These are phyloP conservation scores for Himalopsyche kuldschensis DNA, from an alignment of 2,888 invertebrate genomes.

Conservation along the genomic window DNA sequence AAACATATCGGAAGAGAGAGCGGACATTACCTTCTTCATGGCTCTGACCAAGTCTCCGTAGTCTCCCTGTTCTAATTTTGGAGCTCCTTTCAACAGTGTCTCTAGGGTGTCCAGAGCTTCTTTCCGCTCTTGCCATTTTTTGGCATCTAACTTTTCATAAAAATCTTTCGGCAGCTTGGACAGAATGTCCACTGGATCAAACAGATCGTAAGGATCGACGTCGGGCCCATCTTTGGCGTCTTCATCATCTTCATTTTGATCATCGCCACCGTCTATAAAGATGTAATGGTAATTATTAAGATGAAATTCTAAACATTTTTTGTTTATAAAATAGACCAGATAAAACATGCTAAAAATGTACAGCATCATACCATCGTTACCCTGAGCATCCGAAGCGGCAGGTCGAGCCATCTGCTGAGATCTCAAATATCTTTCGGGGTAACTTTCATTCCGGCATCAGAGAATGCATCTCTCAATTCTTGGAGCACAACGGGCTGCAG, in stretches of 20 bases:
- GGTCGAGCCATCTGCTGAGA: slow-evolving; percentile 77
- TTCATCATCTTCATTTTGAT: slow-evolving; percentile 62
- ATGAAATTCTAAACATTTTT: too few relatives aligned
- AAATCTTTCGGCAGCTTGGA: slow-evolving; percentile 94
- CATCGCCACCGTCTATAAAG: slow-evolving; percentile 49
- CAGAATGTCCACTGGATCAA: slow-evolving; percentile 91
- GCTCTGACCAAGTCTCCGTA: slow-evolving; percentile 87
- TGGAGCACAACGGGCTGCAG: slow-evolving; percentile 88
- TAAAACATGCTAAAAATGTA: too few relatives aligned
- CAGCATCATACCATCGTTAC: slow-evolving; percentile 52
- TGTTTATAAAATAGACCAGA: too few relatives aligned
- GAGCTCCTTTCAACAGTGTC: slow-evolving; percentile 73
- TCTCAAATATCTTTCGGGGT: slow-evolving; percentile 73
- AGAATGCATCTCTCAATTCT: slow-evolving; percentile 87
- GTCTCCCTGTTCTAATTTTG: slow-evolving; percentile 88
- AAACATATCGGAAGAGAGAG: too few relatives aligned
- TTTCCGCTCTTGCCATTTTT: slow-evolving; percentile 96
- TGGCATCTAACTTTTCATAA: slow-evolving; percentile 90
- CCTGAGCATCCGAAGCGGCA: slow-evolving; percentile 54
- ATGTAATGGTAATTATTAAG: neutral
- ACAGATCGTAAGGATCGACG: slow-evolving; percentile 86
- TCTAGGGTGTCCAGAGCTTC: slow-evolving; percentile 86
- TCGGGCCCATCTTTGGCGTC: slow-evolving; percentile 63
- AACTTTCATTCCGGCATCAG: slow-evolving; percentile 69
- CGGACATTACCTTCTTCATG: slow-evolving; percentile 76